Evolutionary conservation across 2,797 vertebrate species (phyloP), one percentile per base, ranked within the genome.

Genomic region (Synaphobranchus kaupii): DNA sequence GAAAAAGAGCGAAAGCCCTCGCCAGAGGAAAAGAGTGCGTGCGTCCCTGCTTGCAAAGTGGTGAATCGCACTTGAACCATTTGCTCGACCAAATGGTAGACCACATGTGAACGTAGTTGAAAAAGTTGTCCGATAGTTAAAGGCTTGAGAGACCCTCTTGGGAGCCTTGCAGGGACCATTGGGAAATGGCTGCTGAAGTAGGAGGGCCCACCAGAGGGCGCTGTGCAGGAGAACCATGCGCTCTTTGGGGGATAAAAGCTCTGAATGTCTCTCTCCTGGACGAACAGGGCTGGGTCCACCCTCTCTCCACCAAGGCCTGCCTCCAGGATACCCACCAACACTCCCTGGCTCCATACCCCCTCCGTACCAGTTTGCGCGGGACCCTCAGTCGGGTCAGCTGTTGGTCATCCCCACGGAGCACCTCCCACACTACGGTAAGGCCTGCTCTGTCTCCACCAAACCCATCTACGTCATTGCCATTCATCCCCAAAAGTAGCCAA

Each of bases 351-450:
- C 98, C 52, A 95, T 99, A 78, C 96, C 98, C 0, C 96, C 98
- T 0, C 94, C 97, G 15, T 99, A 98, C 95, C 98, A 99, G 95
- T 98, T 99, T 91, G 97, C 97, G 89, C 96, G 98, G 90, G 99
- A 99, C 91, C 97, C 99, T 0, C 98, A 99, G 92, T 98, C 98
- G 0, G 98, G 98, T 87, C 98, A 99, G 93, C 96, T 99, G 63
- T 95, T 99, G 54, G 97, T 99, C 93, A 98, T 99, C 90, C 97
- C 98, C 76, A 96, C 98, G 0, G 99, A 99, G 90, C 98, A 99
- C 94, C 95, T 99, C 93, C 96, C 97, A 86, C 98, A 99, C 93
- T 99, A 99, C 0, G 98, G 98, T 99, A 97, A 63, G 95, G 90
- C 17, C 28, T 73, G 80, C 9, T 15, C 68, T 71, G 13, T 83